Evolutionary conservation across 2,113 vertebrate species (phyloP), one percentile per base, ranked within the genome.

Genomic region (Larimichthys polyactis): DNA sequence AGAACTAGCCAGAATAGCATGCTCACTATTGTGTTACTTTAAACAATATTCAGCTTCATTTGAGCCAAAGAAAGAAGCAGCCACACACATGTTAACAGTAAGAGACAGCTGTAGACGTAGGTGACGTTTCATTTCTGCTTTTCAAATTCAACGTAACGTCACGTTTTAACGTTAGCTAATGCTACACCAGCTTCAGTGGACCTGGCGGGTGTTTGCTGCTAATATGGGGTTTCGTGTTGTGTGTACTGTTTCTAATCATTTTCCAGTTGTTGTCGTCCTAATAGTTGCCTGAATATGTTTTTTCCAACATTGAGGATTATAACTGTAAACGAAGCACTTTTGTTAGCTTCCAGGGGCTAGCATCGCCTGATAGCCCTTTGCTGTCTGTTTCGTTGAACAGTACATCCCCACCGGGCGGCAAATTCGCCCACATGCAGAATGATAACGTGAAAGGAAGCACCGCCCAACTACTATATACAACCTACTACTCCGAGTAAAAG

Each of bases 241-340:
- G 5, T 57, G 19, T 32, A 3, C 11, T 17, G 3, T 54, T 2
- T 7, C 16, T 10, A 19, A 4, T 15, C 12, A 51, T 78, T 22
- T 51, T 11, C 7, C 20, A 27, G n/a, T 0, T 20, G 1, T 16
- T 24, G 44, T 11, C 48, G 4, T 14, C 20, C 16, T 3, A 63
- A 29, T 15, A 12, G 20, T n/a, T n/a, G 14, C 2, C 9, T 52
- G 0, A 17, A 27, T 46, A 3, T 19, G 3, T 0, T 3, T 1
- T 5, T 1, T 22, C 4, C 11, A 14, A 4, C 3, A 11, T 27
- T 20, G 15, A 20, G 17, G 7, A 15, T 20, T 67, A 15, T 55
- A 27, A 20, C 24, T 5, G 3, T 14, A 32, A 77, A 29, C 29
- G 0, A 15, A 51, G 0, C 11, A 5, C 9, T 32, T 66, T 17